Evolutionary conservation across 2,797 vertebrate species (phyloP), one percentile per base, ranked within the genome.

Genomic region (Bradypodion ventrale): DNA sequence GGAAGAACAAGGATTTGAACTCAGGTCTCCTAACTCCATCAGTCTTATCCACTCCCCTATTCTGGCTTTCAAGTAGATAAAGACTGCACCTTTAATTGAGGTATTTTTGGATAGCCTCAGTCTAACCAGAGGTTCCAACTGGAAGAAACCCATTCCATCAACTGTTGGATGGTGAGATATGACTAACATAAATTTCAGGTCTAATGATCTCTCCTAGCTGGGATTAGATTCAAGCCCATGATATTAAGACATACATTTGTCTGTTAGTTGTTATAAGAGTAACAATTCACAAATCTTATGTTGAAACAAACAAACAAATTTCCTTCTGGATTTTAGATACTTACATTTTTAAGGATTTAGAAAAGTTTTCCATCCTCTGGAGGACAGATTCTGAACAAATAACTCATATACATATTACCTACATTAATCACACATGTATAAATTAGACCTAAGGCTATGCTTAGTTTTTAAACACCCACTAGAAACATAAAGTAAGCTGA

Each of bases 281-380:
- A 65, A 46, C 9, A 23, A 37, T 29, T 65, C 32, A 52, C 21
- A 78, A 29, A 78, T 42, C 44, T 66, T 29, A 25, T 27, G n/a
- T 75, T 29, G 32, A 75, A 46, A 35, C 35, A 82, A 65, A 10
- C 63, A 49, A 77, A 75, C 66, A 37, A 49, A 35, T 44, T 37
- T 16, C 79, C 92, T 92, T 85, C 73, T 89, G 75, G 72, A 68
- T 8, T 44, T 0, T 35, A 78, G 35, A 82, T 75, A 74, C 0
- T 0, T 2, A 4, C 37, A 40, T 27, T 66, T 66, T 87, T 66
- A 79, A 0, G 0, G 2, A 35, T 35, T 72, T 66, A 87, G 63
- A 70, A 32, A 56, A 90, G 76, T 78, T 65, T 78, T n/a, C 78
- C 69, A 4, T 27, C 81, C 85, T 85, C 83, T 42, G 73, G 82